Percentiles rank a stretch among this genome's conserved stretches.
phyloP scores from a whole-genome alignment of 1,140 invertebrate genomes.

The Rhynchophorus ferrugineus region DNA sequence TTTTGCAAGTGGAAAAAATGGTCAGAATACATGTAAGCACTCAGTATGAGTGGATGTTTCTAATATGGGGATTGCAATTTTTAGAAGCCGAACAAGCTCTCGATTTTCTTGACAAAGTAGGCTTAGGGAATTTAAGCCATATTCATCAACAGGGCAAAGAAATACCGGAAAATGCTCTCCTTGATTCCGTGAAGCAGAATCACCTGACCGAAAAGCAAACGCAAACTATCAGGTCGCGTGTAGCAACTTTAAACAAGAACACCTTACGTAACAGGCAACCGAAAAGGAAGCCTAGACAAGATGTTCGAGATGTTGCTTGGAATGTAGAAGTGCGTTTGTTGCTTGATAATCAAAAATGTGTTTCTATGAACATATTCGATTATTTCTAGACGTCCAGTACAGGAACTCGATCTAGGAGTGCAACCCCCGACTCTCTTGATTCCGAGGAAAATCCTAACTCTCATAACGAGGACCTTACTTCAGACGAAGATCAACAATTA shows the following conservation, averaged over 20 bases:
- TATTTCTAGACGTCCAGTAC: slow-evolving; percentile 55
- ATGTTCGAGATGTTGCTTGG: slow-evolving; percentile 70
- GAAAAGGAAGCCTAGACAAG: slow-evolving; percentile 53
- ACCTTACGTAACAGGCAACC: slow-evolving; percentile 63
- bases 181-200: slow-evolving; percentile 46
- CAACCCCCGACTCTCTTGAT: slow-evolving; percentile 80
- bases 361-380: too few relatives aligned
- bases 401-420: slow-evolving; percentile 70
- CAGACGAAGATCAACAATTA: slow-evolving; percentile 35
- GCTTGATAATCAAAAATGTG: not conserved
- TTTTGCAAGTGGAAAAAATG: too few relatives aligned
- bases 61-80: too few relatives aligned
- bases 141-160: slow-evolving; percentile 53
- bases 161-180: slow-evolving; percentile 50
- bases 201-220: slow-evolving; percentile 58
- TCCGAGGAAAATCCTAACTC: slow-evolving; percentile 42
- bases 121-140: slow-evolving; percentile 50
- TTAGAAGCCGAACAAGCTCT: slow-evolving; percentile 37
- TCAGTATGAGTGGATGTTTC: too few relatives aligned
- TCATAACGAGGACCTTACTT: slow-evolving; percentile 34
- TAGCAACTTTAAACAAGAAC: slow-evolving; percentile 67
- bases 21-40: too few relatives aligned
- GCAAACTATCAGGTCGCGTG: slow-evolving; percentile 67
- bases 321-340: slow-evolving; percentile 60
- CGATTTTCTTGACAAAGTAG: slow-evolving; percentile 44